A percentile compares a stretch with the other conserved stretches of the same genome.
These are phyloP conservation scores for Euclidia mi DNA, from an alignment of 2,888 invertebrate genomes.

Conservation along the genomic window DNA sequence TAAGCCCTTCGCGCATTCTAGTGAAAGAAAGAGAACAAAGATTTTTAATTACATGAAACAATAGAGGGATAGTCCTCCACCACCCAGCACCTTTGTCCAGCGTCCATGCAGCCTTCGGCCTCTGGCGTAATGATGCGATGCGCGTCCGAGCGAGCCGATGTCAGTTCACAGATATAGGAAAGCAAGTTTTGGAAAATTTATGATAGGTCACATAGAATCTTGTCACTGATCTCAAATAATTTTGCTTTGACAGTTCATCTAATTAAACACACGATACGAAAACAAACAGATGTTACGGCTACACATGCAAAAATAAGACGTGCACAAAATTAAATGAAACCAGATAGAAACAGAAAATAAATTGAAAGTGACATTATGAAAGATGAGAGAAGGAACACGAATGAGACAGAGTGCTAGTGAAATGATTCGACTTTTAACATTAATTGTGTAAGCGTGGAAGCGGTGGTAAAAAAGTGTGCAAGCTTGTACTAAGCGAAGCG, in stretches of 20 bases:
- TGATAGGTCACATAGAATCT: constrained; percentile 78
- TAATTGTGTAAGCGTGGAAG: constrained; percentile 59
- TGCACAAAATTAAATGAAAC: constrained; percentile 88
- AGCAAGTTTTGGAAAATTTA: constrained; percentile 64
- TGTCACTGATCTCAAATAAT: constrained; percentile 89
- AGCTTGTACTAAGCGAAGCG: constrained; percentile 74
- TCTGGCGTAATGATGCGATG: constrained; percentile 80
- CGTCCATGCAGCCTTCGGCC: constrained; percentile 84
- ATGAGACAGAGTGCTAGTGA: constrained; percentile 40
- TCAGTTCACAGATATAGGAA: constrained; percentile 66
- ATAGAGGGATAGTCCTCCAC: constrained; percentile 74
- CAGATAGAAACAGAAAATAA: constrained; percentile 65
- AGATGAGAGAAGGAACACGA: constrained; percentile 39
- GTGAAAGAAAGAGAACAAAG: constrained; percentile 85
- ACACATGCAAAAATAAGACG: constrained; percentile 61
- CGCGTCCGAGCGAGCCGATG: constrained; percentile 70
- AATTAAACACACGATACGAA: constrained; percentile 36
- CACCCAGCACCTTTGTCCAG: constrained; percentile 83
- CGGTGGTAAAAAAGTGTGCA: constrained; percentile 54
- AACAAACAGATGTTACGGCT: constrained; percentile 50
- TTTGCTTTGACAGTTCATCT: constrained; percentile 63
- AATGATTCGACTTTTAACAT: constrained; percentile 37
- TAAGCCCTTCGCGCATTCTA: constrained; percentile 92
- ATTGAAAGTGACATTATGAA: constrained; percentile 42
- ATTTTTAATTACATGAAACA: constrained; percentile 74